Percentiles rank a stretch among this genome's conserved stretches.
Evolutionary conservation across 2,888 invertebrate species (phyloP).

Genomic region (Synanthedon andrenaeformis): DNA sequence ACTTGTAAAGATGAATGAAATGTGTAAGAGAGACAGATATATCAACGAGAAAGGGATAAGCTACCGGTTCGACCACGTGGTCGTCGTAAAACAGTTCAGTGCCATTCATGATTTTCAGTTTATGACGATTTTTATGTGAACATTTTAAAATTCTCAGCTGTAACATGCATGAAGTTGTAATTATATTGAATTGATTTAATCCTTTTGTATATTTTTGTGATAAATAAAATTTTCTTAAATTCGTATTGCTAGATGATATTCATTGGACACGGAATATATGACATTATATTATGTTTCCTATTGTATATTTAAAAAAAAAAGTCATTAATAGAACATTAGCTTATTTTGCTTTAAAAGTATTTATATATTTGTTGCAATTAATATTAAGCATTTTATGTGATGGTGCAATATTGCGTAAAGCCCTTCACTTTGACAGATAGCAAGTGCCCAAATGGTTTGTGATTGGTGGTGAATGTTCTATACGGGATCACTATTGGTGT

Average conservation of each 20-base stretch:
- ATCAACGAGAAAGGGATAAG: constrained; percentile 34
- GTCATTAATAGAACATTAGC: too few relatives aligned
- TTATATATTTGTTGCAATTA: not conserved
- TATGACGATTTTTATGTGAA: not conserved
- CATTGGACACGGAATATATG: not conserved
- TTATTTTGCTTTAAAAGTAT: too few relatives aligned
- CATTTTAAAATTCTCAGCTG: not conserved
- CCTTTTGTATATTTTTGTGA: not conserved
- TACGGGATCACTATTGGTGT: constrained; percentile 69
- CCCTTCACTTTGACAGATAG: constrained; percentile 67
- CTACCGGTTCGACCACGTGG: constrained; percentile 61
- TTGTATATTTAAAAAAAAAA: too few relatives aligned
- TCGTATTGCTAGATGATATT: not conserved
- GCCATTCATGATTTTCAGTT: constrained; percentile 37
- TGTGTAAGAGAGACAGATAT: constrained; percentile 37
- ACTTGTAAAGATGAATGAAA: constrained; percentile 58
- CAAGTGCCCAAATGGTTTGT: constrained; percentile 69
- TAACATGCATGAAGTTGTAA: not conserved
- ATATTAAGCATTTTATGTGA: constrained; percentile 2
- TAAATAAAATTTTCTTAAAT: not conserved
- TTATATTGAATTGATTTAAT: not conserved
- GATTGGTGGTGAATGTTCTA: constrained; percentile 71
- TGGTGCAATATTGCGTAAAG: constrained; percentile 48
- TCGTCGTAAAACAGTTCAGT: constrained; percentile 44
- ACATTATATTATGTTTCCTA: too few relatives aligned